Evolutionary conservation across 1,140 invertebrate species (phyloP), one percentile per base, ranked within the genome.

Genomic region (Augochlora pura): DNA sequence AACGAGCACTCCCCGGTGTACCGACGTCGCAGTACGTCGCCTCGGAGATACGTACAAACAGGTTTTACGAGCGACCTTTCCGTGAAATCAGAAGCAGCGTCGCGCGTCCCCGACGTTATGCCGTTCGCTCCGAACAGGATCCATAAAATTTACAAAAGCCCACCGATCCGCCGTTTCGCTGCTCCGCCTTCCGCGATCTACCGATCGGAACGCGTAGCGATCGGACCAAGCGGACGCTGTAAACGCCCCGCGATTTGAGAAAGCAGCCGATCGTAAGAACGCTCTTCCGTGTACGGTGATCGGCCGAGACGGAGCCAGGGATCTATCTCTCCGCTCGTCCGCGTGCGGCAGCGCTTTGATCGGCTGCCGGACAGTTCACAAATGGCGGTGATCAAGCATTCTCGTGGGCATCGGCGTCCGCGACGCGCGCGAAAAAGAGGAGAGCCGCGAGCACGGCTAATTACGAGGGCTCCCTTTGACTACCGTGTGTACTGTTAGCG

Each of bases 401-500:
- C 59, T 23, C 27, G 65, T 65, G 71, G 52, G 75, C 32, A 64
- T 66, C 70, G 75, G 54, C 77, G 70, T 85, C 75, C 77, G 66
- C 54, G 81, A 71, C 80, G 32, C 84, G 84, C 87, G 85, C 88
- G 84, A 89, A 87, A 90, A 88, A 89, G 81, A 86, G 77, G 82
- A 86, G 82, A 84, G 68, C 74, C 54, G 81, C 85, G 66, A 82
- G 72, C 68, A 60, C 75, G 88, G 88, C 88, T 92, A 92, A 92
- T 92, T 92, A 92, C 90, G 86, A 80, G 84, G 83, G 80, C 62
- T 83, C 80, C 70, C 85, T 87, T 85, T 82, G 88, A 90, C 90
- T 91, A 90, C 88, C 86, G 88, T 87, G 86, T 68, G 86, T 68
- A 82, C 72, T 52, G 78, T 73, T 84, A 65, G 46, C 72, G 79